phyloP scores from a whole-genome alignment of 2,113 vertebrate genomes.

The Leptobrachium ailaonicum region DNA sequence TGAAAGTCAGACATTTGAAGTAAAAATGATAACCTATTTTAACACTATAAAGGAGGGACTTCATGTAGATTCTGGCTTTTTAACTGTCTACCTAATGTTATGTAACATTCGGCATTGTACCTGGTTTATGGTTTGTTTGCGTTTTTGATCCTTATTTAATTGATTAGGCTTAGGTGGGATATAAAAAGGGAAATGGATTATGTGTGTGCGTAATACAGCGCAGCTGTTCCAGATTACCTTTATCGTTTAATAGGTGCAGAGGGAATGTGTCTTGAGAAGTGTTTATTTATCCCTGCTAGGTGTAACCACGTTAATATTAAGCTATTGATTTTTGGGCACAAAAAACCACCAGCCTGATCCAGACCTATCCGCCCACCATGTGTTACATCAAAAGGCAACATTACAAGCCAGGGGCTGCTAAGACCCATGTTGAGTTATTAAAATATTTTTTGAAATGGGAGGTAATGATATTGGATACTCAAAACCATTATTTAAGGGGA shows the following conservation, averaged over 20 bases:
- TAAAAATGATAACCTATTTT: too few relatives aligned
- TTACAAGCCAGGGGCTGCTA: slow-evolving; percentile 4
- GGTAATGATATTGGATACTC: slow-evolving; percentile 4
- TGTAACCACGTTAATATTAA: background rate
- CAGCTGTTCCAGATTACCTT: slow-evolving; percentile 23
- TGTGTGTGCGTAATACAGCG: background rate
- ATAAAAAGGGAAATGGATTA: slow-evolving; percentile 17
- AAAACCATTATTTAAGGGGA: background rate
- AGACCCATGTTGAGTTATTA: background rate
- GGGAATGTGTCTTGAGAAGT: background rate
- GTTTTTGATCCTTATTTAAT: background rate
- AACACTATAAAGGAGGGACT: too few relatives aligned
- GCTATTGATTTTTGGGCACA: background rate
- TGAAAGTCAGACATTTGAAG: too few relatives aligned
- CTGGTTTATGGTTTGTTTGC: too few relatives aligned
- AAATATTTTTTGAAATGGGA: slow-evolving; percentile 38
- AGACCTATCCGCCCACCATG: background rate
- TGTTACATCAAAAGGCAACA: slow-evolving; percentile 25
- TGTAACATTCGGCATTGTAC: too few relatives aligned
- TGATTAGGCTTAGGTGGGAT: background rate
- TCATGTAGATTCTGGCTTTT: too few relatives aligned
- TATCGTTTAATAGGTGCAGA: background rate
- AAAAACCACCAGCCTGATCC: background rate
- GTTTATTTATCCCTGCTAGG: slow-evolving; percentile 17
- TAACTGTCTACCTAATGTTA: too few relatives aligned